Percentiles rank a stretch among this genome's conserved stretches.
phyloP scores from a whole-genome alignment of 2,113 vertebrate genomes.

The Patagioenas fasciata region DNA sequence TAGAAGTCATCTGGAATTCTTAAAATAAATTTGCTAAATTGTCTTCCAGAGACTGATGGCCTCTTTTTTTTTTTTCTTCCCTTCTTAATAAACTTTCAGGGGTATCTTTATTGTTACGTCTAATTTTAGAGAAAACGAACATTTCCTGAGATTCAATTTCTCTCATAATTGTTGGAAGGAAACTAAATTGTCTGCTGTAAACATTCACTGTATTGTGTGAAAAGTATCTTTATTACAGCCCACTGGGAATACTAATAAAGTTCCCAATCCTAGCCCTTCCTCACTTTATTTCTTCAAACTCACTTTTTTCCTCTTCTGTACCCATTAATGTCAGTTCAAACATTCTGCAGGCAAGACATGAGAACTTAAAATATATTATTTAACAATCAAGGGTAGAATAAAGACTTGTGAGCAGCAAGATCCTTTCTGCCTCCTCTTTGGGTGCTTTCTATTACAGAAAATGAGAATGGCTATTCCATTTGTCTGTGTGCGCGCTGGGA shows the following conservation, averaged over 20 bases:
- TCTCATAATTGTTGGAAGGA: constrained; percentile 99
- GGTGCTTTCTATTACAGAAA: constrained; percentile 64
- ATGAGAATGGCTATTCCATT: constrained; percentile 55
- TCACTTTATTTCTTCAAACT: background rate
- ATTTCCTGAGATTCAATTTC: constrained; percentile 99
- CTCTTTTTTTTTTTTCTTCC: background rate
- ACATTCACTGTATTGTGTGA: constrained; percentile 87
- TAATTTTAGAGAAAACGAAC: constrained; percentile 90
- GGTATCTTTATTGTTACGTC: constrained; percentile 89
- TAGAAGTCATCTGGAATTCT: constrained; percentile 50
- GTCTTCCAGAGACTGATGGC: constrained; percentile 56
- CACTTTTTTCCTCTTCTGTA: constrained; percentile 17
- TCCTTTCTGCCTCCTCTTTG: constrained; percentile 19
- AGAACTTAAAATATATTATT: constrained; percentile 67
- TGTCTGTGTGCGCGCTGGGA: constrained; percentile 33
- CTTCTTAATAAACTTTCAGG: constrained; percentile 76
- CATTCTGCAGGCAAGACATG: constrained; percentile 8
- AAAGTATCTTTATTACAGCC: constrained; percentile 75
- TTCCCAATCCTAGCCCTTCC: constrained; percentile 41
- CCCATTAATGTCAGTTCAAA: constrained; percentile 58
- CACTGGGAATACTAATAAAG: constrained; percentile 68
- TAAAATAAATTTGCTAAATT: constrained; percentile 60
- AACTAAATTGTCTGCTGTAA: constrained; percentile 93
- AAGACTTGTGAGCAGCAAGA: constrained; percentile 46
- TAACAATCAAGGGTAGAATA: constrained; percentile 61